phyloP scores from a whole-genome alignment of 2,113 vertebrate species.

The Periophthalmus modestus region DNA sequence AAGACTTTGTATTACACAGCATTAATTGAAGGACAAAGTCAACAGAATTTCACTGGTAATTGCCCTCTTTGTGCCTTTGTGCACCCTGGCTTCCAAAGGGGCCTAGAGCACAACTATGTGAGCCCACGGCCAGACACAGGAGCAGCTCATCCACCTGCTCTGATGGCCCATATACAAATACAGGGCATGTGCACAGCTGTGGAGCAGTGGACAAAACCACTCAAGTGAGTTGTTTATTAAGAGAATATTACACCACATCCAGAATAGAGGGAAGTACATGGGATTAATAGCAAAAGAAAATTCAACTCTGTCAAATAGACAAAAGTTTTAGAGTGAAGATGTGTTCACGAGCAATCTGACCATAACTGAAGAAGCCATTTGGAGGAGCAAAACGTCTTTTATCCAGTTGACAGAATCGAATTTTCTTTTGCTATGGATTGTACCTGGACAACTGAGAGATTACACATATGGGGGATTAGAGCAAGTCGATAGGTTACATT shows the following conservation, averaged over 20 bases:
- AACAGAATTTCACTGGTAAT: slow-evolving; percentile 65
- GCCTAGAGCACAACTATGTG: slow-evolving; percentile 30
- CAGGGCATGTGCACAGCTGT: slow-evolving; percentile 17
- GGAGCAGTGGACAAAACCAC: slow-evolving; percentile 17
- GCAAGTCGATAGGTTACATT: background rate
- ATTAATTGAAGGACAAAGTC: slow-evolving; percentile 67
- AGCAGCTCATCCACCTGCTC: slow-evolving; percentile 37
- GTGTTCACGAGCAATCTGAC: no score
- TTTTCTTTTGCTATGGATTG: no score
- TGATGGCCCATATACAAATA: slow-evolving; percentile 8
- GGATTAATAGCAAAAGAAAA: background rate
- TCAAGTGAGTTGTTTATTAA: background rate
- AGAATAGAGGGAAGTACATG: background rate
- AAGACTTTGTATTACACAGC: slow-evolving; percentile 61
- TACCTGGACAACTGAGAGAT: no score
- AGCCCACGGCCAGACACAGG: slow-evolving; percentile 24
- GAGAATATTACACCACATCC: background rate
- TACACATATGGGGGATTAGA: no score
- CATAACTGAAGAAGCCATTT: no score
- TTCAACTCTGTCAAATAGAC: no score
- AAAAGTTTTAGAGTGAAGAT: no score
- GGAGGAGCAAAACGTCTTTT: no score
- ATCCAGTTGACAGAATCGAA: no score
- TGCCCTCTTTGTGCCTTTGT: slow-evolving; percentile 31
- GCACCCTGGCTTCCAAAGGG: slow-evolving; percentile 15